Base-by-base conservation (phyloP, 1,140 invertebrate genomes). In the Calephelis virginiensis region DNA sequence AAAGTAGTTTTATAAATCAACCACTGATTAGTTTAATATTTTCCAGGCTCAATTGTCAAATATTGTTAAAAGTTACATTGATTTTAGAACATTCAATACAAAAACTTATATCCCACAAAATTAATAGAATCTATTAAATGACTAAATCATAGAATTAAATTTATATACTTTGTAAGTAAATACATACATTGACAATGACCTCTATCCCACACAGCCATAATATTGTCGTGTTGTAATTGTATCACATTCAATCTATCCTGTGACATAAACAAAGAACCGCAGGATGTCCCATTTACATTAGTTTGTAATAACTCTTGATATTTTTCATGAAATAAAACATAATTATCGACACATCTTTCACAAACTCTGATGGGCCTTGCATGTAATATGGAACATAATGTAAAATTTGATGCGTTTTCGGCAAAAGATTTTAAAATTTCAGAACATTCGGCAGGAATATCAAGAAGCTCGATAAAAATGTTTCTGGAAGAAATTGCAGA, bases 121-220 rank as follows among this genome's bases (percentile, higher is more conserved):
- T 28, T 4, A 28, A 1, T 28, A 28, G 2, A 28, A 28, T 28
- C 28, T 28, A 4, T 28, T 28, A 4, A 28, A 6, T 40, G 6
- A 48, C 11, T 5, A 64, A 28, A 48, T 48, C 28, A 17, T n/a
- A 2, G 0, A 9, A 63, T 10, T 63, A 48, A 63, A 45, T n/a
- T 12, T 62, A 43, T 13, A 63, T 14, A 46, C 7, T 7, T 28
- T 17, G 8, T 43, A 8, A 8, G 40, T 43, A 43, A 49, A 53
- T 75, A 90, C 80, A 73, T 83, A 93, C 93, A 89, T 82, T 92
- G 85, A 80, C 93, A 93, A 76, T 92, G 92, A 56, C 92, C 93
- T 80, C 86, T 90, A 65, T 86, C 77, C 93, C 93, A 93, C 56
- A 93, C 71, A 70, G 83, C 73, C 47, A 86, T 73, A 71, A 87